Conservation (phyloP, 1,140 invertebrate species). For the Ganaspis sp. region DNA sequence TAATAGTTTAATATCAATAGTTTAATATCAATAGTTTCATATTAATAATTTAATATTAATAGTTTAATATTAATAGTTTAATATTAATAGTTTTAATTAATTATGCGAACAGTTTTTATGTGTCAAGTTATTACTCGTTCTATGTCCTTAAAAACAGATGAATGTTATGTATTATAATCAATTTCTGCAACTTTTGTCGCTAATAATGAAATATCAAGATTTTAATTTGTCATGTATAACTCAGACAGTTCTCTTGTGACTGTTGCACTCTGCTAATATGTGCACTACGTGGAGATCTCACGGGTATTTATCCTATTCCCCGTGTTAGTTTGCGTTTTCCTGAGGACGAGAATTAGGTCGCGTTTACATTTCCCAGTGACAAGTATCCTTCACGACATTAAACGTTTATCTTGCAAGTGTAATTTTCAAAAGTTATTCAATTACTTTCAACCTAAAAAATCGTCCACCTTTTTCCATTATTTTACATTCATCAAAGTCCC, state of each 20-base stretch:
- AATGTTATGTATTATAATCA: too few relatives aligned
- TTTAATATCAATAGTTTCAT: too few relatives aligned
- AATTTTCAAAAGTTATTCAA: slow-evolving; percentile 37
- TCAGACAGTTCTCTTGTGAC: slow-evolving; percentile 9
- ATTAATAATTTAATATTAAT: too few relatives aligned
- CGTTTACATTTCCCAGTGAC: slow-evolving; percentile 22
- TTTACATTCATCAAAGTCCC: too few relatives aligned
- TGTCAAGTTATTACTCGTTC: too few relatives aligned
- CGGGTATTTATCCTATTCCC: slow-evolving; percentile 17
- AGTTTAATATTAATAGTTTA: too few relatives aligned
- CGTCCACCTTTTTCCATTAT: background rate
- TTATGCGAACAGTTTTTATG: too few relatives aligned
- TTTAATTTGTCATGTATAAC: background rate
- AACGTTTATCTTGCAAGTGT: slow-evolving; percentile 34
- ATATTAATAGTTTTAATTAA: too few relatives aligned
- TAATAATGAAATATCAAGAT: background rate
- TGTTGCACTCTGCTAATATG: slow-evolving; percentile 5
- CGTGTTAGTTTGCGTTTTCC: slow-evolving; percentile 16
- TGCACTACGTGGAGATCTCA: slow-evolving; percentile 25
- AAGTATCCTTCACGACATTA: slow-evolving; percentile 7
- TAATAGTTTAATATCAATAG: too few relatives aligned
- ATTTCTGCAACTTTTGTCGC: too few relatives aligned
- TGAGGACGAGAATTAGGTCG: slow-evolving; percentile 23
- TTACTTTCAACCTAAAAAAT: background rate
- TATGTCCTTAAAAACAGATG: too few relatives aligned